A percentile compares a stretch with the other conserved stretches of the same genome.
These are phyloP conservation scores for Spilogale gracilis DNA, from an alignment of 2,113 vertebrate genomes.

Conservation along the genomic window DNA sequence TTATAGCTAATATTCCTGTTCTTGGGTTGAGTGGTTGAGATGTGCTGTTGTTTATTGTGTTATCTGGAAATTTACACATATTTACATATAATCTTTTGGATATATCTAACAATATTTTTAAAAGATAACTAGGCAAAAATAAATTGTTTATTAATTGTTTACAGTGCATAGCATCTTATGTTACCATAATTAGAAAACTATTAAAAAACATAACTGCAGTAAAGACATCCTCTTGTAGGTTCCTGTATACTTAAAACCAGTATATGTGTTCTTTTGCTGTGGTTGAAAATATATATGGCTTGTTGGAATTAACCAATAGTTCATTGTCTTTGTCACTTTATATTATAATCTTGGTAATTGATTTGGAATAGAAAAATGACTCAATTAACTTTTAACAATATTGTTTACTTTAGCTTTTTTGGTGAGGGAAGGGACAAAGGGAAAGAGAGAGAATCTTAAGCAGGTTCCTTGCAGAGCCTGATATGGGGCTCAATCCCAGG, in stretches of 20 bases:
- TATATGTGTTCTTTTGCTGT: not conserved
- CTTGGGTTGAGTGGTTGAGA: not conserved
- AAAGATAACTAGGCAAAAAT: conserved; percentile 47
- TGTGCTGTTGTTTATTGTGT: conserved; percentile 38
- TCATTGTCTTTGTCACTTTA: conserved; percentile 1
- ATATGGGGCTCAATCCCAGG: not conserved
- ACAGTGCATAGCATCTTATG: not conserved
- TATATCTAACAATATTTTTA: conserved; percentile 32
- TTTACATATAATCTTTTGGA: conserved; percentile 27
- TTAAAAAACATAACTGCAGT: not conserved
- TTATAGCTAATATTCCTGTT: conserved; percentile 38
- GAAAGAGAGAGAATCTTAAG: not conserved
- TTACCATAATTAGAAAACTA: conserved; percentile 65
- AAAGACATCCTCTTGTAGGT: not conserved
- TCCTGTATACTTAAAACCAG: conserved; percentile 28
- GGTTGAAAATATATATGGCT: not conserved
- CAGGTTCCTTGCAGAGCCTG: not conserved
- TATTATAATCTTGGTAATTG: not conserved
- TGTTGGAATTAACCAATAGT: not conserved
- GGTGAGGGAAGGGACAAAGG: not conserved
- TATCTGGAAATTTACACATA: conserved; percentile 53
- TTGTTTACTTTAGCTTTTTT: conserved; percentile 44
- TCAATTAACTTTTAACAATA: conserved; percentile 51
- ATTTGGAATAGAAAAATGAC: conserved; percentile 42
- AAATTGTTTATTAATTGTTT: conserved; percentile 54